phyloP scores from a whole-genome alignment of 2,888 invertebrate species.

The Nomada hirtipes region DNA sequence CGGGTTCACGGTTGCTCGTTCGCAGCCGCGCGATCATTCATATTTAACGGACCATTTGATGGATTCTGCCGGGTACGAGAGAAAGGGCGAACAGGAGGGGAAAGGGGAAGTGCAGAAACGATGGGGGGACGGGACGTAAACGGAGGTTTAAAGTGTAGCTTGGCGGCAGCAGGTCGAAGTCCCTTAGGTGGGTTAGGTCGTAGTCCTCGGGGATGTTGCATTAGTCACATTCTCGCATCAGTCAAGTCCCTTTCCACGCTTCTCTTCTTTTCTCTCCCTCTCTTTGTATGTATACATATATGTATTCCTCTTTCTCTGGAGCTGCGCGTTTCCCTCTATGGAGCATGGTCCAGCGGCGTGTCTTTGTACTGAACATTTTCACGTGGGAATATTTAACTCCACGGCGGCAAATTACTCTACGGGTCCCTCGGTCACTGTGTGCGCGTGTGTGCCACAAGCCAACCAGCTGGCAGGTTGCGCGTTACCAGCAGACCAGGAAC shows the following conservation, averaged over 20 bases:
- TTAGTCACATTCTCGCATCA: conserved; percentile 79
- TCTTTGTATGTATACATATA: too few species aligned
- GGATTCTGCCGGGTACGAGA: conserved; percentile 61
- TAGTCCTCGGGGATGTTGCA: conserved; percentile 74
- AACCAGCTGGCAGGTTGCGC: conserved; percentile 24
- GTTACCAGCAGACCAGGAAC: conserved; percentile 18
- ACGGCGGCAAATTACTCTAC: conserved; percentile 70
- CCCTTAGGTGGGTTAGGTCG: conserved; percentile 44
- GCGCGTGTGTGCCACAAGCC: conserved; percentile 10
- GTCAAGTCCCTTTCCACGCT: conserved; percentile 62
- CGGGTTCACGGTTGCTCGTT: conserved; percentile 24
- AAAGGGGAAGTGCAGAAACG: not conserved
- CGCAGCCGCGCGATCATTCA: conserved; percentile 65
- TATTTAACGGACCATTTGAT: conserved; percentile 75
- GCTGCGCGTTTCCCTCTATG: not conserved
- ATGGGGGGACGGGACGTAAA: conserved; percentile 8
- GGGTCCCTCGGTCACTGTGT: conserved; percentile 58
- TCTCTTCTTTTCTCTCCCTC: not conserved
- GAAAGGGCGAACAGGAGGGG: conserved; percentile 4
- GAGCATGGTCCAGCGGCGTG: not conserved
- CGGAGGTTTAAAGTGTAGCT: conserved; percentile 41
- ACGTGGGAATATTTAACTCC: conserved; percentile 80
- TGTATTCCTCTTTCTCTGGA: too few species aligned
- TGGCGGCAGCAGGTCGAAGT: conserved; percentile 33
- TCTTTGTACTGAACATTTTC: conserved; percentile 70